A percentile compares a stretch with the other conserved stretches of the same genome.
These are phyloP conservation scores for Athrips mouffetella DNA, from an alignment of 2,888 invertebrate genomes.

Conservation along the genomic window DNA sequence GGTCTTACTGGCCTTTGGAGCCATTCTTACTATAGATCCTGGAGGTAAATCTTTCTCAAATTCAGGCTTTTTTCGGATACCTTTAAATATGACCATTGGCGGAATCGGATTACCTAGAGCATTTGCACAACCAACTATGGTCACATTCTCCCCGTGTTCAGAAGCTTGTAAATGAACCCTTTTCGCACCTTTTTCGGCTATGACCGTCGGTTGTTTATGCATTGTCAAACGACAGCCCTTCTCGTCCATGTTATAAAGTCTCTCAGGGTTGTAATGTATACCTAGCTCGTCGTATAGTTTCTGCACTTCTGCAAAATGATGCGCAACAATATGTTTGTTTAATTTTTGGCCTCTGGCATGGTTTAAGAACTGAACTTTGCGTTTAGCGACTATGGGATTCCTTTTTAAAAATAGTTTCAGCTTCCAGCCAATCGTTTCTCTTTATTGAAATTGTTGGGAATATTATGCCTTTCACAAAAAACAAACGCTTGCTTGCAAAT, in stretches of 20 bases:
- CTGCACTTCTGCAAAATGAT: slow-evolving; percentile 15
- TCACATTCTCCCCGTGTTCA: slow-evolving; percentile 16
- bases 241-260: slow-evolving; percentile 16
- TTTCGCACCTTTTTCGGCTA: slow-evolving; percentile 16
- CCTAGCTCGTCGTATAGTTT: no score
- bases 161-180: background rate
- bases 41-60: slow-evolving; percentile 18
- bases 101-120: slow-evolving; percentile 14
- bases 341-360: slow-evolving; percentile 16
- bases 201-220: slow-evolving; percentile 16
- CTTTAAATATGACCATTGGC: slow-evolving; percentile 18
- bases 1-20: slow-evolving; percentile 25
- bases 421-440: no score
- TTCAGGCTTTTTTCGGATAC: slow-evolving; percentile 14
- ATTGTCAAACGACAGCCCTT: slow-evolving; percentile 18
- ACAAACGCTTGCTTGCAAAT: no score
- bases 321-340: slow-evolving; percentile 12
- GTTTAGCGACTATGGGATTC: slow-evolving; percentile 3
- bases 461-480: no score
- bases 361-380: slow-evolving; percentile 14
- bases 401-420: slow-evolving; percentile 13
- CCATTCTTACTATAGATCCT: slow-evolving; percentile 22
- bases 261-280: slow-evolving; percentile 7
- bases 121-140: slow-evolving; percentile 14
- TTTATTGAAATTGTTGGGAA: no score